Conservation (phyloP, 2,797 vertebrate genomes). For the Cyprinella venusta region DNA sequence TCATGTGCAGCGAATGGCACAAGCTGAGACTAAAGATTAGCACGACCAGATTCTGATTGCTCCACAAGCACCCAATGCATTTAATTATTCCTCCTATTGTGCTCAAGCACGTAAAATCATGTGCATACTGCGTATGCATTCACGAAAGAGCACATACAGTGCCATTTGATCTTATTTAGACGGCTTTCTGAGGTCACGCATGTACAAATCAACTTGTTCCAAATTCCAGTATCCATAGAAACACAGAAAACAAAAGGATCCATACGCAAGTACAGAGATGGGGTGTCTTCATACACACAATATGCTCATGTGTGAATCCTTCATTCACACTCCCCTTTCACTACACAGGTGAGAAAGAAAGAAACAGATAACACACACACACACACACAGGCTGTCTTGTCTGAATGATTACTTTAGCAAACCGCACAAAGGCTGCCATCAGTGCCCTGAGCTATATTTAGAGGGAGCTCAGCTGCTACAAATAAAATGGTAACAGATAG, state of each 20-base stretch:
- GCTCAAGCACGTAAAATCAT: conserved; percentile 29
- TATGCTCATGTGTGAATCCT: conserved; percentile 45
- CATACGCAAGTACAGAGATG: conserved; percentile 4
- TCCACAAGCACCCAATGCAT: conserved; percentile 43
- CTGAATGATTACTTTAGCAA: conserved; percentile 53
- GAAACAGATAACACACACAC: conserved; percentile 42
- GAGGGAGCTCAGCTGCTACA: conserved; percentile 75
- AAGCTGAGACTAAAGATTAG: conserved; percentile 55
- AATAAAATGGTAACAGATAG: conserved; percentile 77
- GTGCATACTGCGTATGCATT: background rate
- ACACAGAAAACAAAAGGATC: conserved; percentile 14
- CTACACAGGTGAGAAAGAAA: conserved; percentile 49
- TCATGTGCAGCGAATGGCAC: conserved; percentile 47
- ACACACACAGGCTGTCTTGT: conserved; percentile 36
- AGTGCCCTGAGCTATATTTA: conserved; percentile 81
- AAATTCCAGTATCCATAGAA: background rate
- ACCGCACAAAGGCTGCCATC: conserved; percentile 62
- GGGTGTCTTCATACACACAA: conserved; percentile 23
- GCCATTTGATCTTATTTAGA: background rate
- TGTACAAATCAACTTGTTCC: background rate
- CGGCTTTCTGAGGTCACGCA: background rate
- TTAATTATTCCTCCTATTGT: conserved; percentile 46
- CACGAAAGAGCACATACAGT: conserved; percentile 1
- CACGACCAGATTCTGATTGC: conserved; percentile 54
- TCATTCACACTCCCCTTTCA: conserved; percentile 48